Base-by-base conservation (phyloP, 1,140 invertebrate species). In the Drosophila persimilis region DNA sequence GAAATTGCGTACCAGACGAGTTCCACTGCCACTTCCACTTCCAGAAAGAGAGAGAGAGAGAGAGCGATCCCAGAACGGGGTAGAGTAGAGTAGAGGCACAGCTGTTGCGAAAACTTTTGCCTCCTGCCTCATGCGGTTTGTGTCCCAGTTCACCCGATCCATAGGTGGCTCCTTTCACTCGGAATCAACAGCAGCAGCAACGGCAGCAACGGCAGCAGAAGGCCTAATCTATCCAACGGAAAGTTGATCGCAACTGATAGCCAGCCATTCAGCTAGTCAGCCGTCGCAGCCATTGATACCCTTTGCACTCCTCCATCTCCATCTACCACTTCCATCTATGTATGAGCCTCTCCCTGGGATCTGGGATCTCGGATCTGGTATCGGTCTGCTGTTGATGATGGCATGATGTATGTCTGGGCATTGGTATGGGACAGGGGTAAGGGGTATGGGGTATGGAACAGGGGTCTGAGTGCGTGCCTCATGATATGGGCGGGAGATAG, bases 401-500 rank as follows among this genome's bases (percentile, higher is more conserved):
- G 41, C 54, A 50, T 64, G 62, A 65, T 65, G 35, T 39, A 39
- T 39, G 35, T 39, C 35, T 39, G 31, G 31, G 44, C 45, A 48
- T 63, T 48, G 56, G 71, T 55, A 31, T 52, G 11, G 41, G 54
- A 3, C 4, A n/a, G 13, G 54, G 17, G 15, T 15, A 1, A 20
- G 1, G 20, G 54, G 75, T 74, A 48, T 55, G 57, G 48, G 48
- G 35, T 60, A 35, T 35, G 9, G 31, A 9, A 35, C 9, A 9
- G 31, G 31, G 35, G 35, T 39, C 35, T 39, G 35, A 39, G 64
- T 62, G 50, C 48, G 45, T 24, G 35, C 69, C 58, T 72, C 73
- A 76, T 67, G 80, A 84, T 85, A 81, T 78, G 76, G 55, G 31
- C 61, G 47, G 45, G 50, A 44, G 81, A 88, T 88, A 88, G 60